These are phyloP conservation scores for Gallinago paraguaiae DNA, from an alignment of 2,113 vertebrate genomes.

Conservation along the genomic window DNA sequence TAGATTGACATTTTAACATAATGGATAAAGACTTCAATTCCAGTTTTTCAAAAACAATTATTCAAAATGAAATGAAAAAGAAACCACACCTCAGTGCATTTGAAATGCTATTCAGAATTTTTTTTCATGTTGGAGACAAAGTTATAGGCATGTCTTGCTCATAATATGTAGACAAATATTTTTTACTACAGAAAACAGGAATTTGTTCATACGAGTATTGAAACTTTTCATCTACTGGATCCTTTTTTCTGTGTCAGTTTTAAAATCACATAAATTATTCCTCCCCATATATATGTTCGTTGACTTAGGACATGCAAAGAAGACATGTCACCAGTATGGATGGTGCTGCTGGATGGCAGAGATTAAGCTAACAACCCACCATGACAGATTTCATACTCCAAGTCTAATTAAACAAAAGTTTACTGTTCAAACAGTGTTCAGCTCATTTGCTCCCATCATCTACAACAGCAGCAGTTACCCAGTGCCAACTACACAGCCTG, in stretches of 20 bases:
- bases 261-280: not conserved
- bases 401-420: not conserved
- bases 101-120: not conserved
- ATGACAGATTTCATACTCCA: not conserved
- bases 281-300: not conserved
- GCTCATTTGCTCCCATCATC: not conserved
- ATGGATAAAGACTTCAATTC: not conserved
- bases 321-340: not conserved
- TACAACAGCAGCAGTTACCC: not conserved
- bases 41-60: not conserved
- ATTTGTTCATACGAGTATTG: fast-evolving
- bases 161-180: not conserved
- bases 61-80: not conserved
- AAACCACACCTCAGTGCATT: not conserved
- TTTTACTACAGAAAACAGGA: not conserved
- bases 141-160: not conserved
- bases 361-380: not conserved
- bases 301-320: not conserved
- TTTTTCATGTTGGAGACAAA: not conserved
- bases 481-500: not conserved
- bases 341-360: not conserved
- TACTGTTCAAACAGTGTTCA: not conserved
- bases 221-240: not conserved
- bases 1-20: not conserved
- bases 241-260: not conserved